Conservation (phyloP, 2,888 invertebrate genomes). For the Eilema depressum region DNA sequence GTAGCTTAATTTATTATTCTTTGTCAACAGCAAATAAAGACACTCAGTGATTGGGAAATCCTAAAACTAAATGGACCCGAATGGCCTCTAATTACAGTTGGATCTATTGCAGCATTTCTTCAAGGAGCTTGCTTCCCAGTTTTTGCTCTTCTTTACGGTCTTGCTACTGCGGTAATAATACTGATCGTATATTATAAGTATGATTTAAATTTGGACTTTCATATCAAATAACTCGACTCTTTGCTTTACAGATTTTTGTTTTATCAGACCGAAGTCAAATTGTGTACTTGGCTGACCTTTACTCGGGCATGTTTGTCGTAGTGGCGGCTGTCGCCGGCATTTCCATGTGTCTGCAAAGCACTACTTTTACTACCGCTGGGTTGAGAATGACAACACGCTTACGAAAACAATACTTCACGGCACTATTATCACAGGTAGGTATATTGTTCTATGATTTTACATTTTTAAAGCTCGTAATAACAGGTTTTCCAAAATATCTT, state of each 20-base stretch:
- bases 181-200: neutral
- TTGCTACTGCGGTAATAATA: conserved; percentile 87
- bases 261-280: conserved; percentile 85
- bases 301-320: conserved; percentile 89
- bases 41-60: conserved; percentile 82
- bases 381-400: conserved; percentile 91
- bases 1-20: neutral
- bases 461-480: too few relatives aligned
- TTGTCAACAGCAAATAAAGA: conserved; percentile 62
- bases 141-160: conserved; percentile 90
- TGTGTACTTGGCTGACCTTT: conserved; percentile 86
- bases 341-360: conserved; percentile 90
- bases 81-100: conserved; percentile 88
- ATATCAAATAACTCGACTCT: neutral
- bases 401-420: conserved; percentile 79
- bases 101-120: conserved; percentile 88
- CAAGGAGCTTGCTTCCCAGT: conserved; percentile 90
- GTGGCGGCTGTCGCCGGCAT: conserved; percentile 90
- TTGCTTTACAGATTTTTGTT: conserved; percentile 85
- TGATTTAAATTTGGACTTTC: too few relatives aligned
- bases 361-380: conserved; percentile 92
- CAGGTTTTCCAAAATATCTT: too few relatives aligned
- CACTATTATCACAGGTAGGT: conserved; percentile 87
- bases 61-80: conserved; percentile 88
- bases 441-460: neutral